These are phyloP conservation scores for Notolabrus celidotus DNA, from an alignment of 2,797 vertebrate species.

Conservation along the genomic window DNA sequence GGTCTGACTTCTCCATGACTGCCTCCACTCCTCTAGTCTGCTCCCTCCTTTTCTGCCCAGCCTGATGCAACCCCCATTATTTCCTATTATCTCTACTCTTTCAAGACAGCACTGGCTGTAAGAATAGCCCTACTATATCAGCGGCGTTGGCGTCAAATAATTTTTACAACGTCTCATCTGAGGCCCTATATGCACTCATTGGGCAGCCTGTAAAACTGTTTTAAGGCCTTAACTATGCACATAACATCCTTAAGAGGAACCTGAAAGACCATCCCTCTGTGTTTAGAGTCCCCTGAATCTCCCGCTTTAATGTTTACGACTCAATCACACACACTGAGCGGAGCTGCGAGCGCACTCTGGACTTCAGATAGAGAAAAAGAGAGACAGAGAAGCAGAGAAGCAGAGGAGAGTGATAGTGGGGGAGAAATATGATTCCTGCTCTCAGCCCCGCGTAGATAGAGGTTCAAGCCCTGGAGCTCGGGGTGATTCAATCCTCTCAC, in stretches of 20 bases:
- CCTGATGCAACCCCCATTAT: constrained; percentile 76
- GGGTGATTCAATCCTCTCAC: constrained; percentile 76
- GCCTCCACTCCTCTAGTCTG: constrained; percentile 79
- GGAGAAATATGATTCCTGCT: constrained; percentile 76
- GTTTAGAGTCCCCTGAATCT: constrained; percentile 56
- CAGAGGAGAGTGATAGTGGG: constrained; percentile 50
- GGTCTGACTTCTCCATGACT: constrained; percentile 83
- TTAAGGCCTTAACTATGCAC: constrained; percentile 68
- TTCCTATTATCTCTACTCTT: constrained; percentile 75
- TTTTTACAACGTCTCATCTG: constrained; percentile 57
- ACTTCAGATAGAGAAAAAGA: constrained; percentile 53
- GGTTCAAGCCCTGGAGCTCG: constrained; percentile 66
- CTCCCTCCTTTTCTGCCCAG: constrained; percentile 75
- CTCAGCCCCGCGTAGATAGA: constrained; percentile 66
- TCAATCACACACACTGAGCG: constrained; percentile 55
- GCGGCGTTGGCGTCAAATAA: constrained; percentile 59
- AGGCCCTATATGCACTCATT: constrained; percentile 55
- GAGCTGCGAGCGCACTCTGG: constrained; percentile 55
- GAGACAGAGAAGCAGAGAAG: constrained; percentile 30
- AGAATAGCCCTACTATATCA: constrained; percentile 66
- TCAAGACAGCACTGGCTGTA: constrained; percentile 71
- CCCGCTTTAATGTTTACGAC: constrained; percentile 70
- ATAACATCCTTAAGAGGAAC: constrained; percentile 68
- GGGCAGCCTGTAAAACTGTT: constrained; percentile 69
- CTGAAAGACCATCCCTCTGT: constrained; percentile 43